phyloP scores from a whole-genome alignment of 2,797 vertebrate genomes.

The Craterocephalus amniculus region DNA sequence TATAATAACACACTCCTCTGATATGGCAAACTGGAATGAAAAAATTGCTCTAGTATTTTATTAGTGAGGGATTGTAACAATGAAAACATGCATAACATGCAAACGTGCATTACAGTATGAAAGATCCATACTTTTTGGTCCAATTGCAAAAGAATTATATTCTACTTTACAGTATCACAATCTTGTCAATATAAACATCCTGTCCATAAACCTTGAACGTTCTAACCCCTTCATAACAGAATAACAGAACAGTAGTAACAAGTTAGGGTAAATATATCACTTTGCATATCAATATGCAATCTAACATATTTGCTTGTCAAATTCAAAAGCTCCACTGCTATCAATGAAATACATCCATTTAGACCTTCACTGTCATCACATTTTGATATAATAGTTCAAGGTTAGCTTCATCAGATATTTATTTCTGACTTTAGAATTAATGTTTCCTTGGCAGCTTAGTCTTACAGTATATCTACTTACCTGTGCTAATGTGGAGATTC shows the following conservation, averaged over 20 bases:
- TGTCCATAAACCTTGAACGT: neutral
- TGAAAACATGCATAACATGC: neutral
- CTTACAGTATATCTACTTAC: neutral
- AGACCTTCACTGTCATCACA: neutral
- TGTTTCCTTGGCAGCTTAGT: neutral
- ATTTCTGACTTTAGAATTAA: neutral
- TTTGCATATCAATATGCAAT: neutral
- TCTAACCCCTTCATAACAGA: neutral
- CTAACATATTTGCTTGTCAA: neutral
- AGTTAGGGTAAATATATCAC: neutral
- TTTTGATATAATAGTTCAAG: neutral
- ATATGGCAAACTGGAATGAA: slow-evolving; percentile 6
- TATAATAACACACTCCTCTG: slow-evolving; percentile 5
- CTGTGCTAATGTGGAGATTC: neutral
- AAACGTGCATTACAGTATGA: neutral
- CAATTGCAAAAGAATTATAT: slow-evolving; percentile 9
- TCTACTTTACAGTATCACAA: slow-evolving; percentile 8
- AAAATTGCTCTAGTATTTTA: neutral
- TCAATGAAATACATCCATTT: neutral
- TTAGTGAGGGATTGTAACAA: neutral
- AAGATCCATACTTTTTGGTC: slow-evolving; percentile 3
- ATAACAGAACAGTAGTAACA: neutral
- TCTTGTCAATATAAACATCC: neutral
- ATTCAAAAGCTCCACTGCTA: neutral
- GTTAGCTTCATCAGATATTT: neutral